These are phyloP conservation scores for Pterostichus madidus DNA, from an alignment of 2,888 invertebrate species.

Conservation along the genomic window DNA sequence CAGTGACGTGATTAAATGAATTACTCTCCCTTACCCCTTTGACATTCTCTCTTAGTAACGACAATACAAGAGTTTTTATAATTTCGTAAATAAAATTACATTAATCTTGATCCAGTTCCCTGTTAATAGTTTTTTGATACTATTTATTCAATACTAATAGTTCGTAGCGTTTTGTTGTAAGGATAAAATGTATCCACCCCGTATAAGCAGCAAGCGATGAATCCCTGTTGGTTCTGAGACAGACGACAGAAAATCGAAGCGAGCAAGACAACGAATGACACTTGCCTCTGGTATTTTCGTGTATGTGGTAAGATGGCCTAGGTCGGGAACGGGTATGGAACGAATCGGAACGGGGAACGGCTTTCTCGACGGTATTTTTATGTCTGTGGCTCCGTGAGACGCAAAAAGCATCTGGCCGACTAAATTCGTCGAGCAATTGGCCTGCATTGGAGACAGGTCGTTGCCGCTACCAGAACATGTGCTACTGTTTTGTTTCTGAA, in stretches of 20 bases:
- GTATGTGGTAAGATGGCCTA: conserved; percentile 51
- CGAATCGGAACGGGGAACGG: conserved; percentile 44
- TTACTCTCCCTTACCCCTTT: too few species aligned
- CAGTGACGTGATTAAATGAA: too few species aligned
- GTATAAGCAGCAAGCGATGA: not conserved
- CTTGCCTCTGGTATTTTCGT: conserved; percentile 60
- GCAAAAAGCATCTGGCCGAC: conserved; percentile 62
- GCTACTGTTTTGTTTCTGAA: conserved; percentile 24
- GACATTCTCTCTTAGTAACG: too few species aligned
- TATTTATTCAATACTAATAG: too few species aligned
- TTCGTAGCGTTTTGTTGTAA: too few species aligned
- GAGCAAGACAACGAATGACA: conserved; percentile 14
- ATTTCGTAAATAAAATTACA: too few species aligned
- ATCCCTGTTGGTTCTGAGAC: not conserved
- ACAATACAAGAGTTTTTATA: too few species aligned
- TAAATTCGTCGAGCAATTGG: conserved; percentile 65
- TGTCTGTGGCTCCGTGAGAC: conserved; percentile 44
- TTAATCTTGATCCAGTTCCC: too few species aligned
- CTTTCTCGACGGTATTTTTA: conserved; percentile 42
- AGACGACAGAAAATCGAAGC: conserved; percentile 6
- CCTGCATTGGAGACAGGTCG: conserved; percentile 65
- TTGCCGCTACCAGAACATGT: conserved; percentile 44
- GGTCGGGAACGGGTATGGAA: conserved; percentile 40
- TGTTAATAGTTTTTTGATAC: too few species aligned
- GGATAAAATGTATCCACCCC: too few species aligned